Evolutionary conservation across 1,140 invertebrate species (phyloP), one percentile per base, ranked within the genome.

Genomic region (Brachionus calyciflorus): DNA sequence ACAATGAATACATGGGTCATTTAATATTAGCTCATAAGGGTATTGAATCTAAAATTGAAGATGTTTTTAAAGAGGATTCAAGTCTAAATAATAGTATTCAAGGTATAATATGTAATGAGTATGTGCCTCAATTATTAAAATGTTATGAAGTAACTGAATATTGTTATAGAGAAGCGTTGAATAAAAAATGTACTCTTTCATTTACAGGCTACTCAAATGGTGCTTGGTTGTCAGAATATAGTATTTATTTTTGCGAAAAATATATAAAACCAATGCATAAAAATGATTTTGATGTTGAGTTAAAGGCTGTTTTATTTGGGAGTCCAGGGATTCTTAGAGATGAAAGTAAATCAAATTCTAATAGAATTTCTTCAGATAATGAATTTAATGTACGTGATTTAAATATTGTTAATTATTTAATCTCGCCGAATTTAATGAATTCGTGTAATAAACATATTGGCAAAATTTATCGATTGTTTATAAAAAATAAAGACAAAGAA

Each of bases 211-310:
- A 17, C 19, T 17, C 14, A 33, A 60, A 37, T 37, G 55, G 55
- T 17, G 55, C 55, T 33, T 60, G 55, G 55, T 30, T 60, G 7
- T 33, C 55, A 1, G 55, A 60, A 19, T 17, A 60, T 37, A 17
- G 55, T 37, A 60, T 60, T 60, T 60, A 60, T 19, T 60, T 60
- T 60, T 60, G 55, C 17, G 55, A 60, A 60, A 60, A 60, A 17
- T 30, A 37, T 17, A 60, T 60, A 14, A 60, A 60, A 40, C 3
- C 9, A 33, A 19, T 9, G 3, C 19, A 60, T 60, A 30, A n/a
- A 5, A 6, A 17, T 17, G n/a, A 60, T 9, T 14, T 60, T 37
- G 30, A 60, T 14, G 55, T 60, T 14, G 9, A 60, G 10, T n/a
- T n/a, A 1, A 60, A 60, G 17, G 55, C 55, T 60, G 55, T 60